phyloP scores from a whole-genome alignment of 1,140 invertebrate species.

The Meloidogyne floridensis region DNA sequence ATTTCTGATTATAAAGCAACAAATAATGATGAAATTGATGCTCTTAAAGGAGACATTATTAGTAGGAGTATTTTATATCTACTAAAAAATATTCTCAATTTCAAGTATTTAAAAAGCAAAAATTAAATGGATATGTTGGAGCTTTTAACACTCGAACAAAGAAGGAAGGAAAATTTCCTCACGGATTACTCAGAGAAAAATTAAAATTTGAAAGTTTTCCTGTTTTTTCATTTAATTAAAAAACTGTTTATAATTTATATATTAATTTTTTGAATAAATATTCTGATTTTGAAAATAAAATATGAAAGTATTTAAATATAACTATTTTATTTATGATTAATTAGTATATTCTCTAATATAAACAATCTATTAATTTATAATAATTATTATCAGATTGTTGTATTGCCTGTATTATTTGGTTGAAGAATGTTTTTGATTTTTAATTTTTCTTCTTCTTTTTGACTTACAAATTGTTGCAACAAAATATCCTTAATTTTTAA shows the following conservation, averaged over 20 bases:
- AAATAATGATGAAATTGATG: neutral
- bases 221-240: neutral
- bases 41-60: neutral
- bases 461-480: no score
- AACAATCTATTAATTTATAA: no score
- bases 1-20: neutral
- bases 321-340: no score
- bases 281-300: no score
- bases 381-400: no score
- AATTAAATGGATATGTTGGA: neutral
- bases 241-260: neutral
- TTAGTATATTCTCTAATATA: no score
- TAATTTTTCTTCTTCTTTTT: no score
- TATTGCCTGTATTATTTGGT: no score
- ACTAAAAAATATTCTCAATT: neutral
- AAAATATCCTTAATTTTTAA: no score
- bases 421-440: no score
- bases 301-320: no score
- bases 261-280: no score
- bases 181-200: neutral
- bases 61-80: neutral
- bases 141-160: neutral
- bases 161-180: neutral
- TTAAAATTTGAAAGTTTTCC: neutral
- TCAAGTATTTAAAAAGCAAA: neutral